A percentile compares a stretch with the other conserved stretches of the same genome.
Conservation (phyloP, 2,888 invertebrate genomes). For the Idaea aversata region DNA sequence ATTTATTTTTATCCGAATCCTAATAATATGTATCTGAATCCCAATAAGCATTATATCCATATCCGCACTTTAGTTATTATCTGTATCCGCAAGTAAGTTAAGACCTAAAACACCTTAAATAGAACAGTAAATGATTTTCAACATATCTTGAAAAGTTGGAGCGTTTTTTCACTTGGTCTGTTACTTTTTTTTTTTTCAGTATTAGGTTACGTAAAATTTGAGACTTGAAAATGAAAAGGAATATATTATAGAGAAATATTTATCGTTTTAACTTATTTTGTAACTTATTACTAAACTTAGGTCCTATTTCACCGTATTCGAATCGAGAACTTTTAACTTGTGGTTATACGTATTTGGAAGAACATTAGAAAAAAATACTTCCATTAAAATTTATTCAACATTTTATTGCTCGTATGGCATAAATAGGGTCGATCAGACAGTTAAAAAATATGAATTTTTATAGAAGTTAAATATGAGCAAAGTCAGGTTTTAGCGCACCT, state of each 20-base stretch:
- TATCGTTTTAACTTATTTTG: slow-evolving; percentile 43
- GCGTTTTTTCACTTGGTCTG: slow-evolving; percentile 42
- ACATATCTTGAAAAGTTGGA: slow-evolving; percentile 64
- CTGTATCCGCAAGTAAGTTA: not conserved
- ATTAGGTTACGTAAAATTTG: slow-evolving; percentile 67
- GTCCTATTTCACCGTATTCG: not conserved
- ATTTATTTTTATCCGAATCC: not conserved
- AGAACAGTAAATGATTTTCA: slow-evolving; percentile 8
- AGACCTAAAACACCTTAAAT: not conserved
- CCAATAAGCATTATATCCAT: not conserved
- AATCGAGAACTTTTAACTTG: slow-evolving; percentile 16
- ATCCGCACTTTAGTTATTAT: not conserved
- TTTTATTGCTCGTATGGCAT: too few relatives aligned
- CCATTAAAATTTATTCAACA: too few relatives aligned
- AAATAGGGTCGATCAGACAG: too few relatives aligned
- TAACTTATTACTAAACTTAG: slow-evolving; percentile 29
- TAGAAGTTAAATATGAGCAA: too few relatives aligned
- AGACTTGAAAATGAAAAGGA: slow-evolving; percentile 59
- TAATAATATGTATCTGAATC: not conserved
- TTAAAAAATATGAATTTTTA: too few relatives aligned
- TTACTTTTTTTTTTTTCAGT: slow-evolving; percentile 75
- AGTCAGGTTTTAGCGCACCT: too few relatives aligned
- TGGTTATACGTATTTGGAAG: not conserved
- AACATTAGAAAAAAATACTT: too few relatives aligned
- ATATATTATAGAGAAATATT: slow-evolving; percentile 39